These are phyloP conservation scores for Carettochelys insculpta DNA, from an alignment of 2,113 vertebrate genomes.

Conservation along the genomic window DNA sequence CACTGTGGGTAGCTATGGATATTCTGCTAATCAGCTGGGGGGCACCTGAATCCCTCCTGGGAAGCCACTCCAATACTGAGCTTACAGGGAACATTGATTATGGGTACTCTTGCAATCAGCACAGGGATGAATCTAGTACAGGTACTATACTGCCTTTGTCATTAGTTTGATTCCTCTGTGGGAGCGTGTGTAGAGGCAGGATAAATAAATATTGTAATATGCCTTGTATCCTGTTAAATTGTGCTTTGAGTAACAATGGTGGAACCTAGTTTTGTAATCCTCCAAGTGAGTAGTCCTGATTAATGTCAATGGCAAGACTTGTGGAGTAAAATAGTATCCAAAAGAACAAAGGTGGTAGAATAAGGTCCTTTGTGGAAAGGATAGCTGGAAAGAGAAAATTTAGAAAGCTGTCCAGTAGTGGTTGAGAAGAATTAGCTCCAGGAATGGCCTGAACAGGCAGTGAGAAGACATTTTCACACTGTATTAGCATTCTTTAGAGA, in stretches of 20 bases:
- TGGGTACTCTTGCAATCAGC: neutral
- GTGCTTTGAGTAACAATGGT: constrained; percentile 15
- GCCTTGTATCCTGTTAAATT: constrained; percentile 17
- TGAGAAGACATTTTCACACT: rapidly evolving
- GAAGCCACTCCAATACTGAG: no score
- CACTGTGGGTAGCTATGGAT: no score
- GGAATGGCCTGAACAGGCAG: neutral
- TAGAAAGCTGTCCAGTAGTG: neutral
- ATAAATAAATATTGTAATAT: neutral
- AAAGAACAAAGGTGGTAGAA: neutral
- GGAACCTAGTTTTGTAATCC: neutral
- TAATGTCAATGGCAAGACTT: neutral
- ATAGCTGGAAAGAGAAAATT: neutral
- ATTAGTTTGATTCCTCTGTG: neutral
- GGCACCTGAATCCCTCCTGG: no score
- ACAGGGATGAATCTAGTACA: neutral
- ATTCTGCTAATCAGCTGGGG: no score
- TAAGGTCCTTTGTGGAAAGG: neutral
- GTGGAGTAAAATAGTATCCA: neutral
- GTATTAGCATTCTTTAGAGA: neutral
- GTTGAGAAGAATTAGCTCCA: neutral
- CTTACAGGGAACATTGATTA: rapidly evolving
- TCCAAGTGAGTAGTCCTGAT: neutral
- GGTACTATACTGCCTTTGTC: neutral
- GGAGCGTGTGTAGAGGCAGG: neutral